Percentiles rank a stretch among this genome's conserved stretches.
These are phyloP conservation scores for Clarias platycephalus DNA, from an alignment of 2,797 vertebrate genomes.

Conservation along the genomic window DNA sequence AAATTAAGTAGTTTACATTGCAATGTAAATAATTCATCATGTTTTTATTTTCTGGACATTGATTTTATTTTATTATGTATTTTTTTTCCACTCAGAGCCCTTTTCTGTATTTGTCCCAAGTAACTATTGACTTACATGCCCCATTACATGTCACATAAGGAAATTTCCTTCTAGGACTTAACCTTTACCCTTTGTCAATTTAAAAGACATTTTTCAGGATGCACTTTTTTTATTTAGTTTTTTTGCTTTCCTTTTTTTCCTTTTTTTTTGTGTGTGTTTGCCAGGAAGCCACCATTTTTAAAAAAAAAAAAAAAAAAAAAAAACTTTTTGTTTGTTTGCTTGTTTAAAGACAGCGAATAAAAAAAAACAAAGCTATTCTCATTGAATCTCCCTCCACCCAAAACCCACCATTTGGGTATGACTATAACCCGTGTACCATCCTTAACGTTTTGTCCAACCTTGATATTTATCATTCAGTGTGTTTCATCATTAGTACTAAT, in stretches of 20 bases:
- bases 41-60: not conserved
- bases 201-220: not conserved
- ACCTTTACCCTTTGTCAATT: not conserved
- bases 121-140: not conserved
- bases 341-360: conserved; percentile 4
- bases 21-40: conserved; percentile 13
- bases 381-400: not conserved
- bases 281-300: not conserved
- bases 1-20: not conserved
- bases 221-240: not conserved
- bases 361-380: not conserved
- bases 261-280: not conserved
- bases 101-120: not conserved
- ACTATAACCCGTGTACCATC: not conserved
- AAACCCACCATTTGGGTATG: not conserved
- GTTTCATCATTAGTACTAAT: not conserved
- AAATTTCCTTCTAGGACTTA: not conserved
- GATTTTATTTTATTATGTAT: not conserved
- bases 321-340: not conserved
- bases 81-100: not conserved
- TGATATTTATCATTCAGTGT: not conserved
- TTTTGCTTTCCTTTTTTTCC: not conserved
- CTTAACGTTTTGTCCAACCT: not conserved
- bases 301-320: not conserved
- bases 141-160: not conserved